These are phyloP conservation scores for Hydrozoanthus gracilis DNA, from an alignment of 92 coral and sea anemone species.

Conservation along the genomic window DNA sequence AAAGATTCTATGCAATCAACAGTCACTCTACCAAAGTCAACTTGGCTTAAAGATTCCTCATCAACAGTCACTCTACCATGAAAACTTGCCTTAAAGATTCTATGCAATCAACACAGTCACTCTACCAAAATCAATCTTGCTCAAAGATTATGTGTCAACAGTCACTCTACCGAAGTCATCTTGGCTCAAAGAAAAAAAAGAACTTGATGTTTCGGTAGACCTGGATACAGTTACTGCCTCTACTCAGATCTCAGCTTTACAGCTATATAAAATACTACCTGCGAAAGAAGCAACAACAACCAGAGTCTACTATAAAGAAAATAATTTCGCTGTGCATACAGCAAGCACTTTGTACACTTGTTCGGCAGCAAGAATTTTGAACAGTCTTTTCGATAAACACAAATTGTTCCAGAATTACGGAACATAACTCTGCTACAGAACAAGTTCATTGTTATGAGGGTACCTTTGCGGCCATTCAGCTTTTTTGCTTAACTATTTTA, in stretches of 20 bases:
- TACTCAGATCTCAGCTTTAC: conserved; percentile 26
- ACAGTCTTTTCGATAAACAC: background rate
- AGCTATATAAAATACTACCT: conserved; percentile 16
- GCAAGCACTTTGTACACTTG: conserved; percentile 24
- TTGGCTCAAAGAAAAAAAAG: too few species aligned
- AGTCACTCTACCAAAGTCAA: too few species aligned
- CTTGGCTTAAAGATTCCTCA: too few species aligned
- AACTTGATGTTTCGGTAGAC: conserved; percentile 22
- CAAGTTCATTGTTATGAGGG: conserved; percentile 16
- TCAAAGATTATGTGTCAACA: too few species aligned
- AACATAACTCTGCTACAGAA: conserved; percentile 29
- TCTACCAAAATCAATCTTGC: too few species aligned
- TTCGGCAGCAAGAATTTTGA: conserved; percentile 21
- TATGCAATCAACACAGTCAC: too few species aligned
- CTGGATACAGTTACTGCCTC: conserved; percentile 27
- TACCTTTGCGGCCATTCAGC: too few species aligned
- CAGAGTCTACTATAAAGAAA: conserved; percentile 18
- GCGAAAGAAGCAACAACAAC: conserved; percentile 16
- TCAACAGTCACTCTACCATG: too few species aligned
- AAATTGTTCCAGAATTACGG: conserved; percentile 8
- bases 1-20: too few species aligned
- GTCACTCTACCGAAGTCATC: too few species aligned
- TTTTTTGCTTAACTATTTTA: too few species aligned
- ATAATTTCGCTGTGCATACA: conserved; percentile 25
- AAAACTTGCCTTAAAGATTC: too few species aligned